A percentile compares a stretch with the other conserved stretches of the same genome.
Conservation (phyloP, 1,140 invertebrate species). For the Popillia japonica region DNA sequence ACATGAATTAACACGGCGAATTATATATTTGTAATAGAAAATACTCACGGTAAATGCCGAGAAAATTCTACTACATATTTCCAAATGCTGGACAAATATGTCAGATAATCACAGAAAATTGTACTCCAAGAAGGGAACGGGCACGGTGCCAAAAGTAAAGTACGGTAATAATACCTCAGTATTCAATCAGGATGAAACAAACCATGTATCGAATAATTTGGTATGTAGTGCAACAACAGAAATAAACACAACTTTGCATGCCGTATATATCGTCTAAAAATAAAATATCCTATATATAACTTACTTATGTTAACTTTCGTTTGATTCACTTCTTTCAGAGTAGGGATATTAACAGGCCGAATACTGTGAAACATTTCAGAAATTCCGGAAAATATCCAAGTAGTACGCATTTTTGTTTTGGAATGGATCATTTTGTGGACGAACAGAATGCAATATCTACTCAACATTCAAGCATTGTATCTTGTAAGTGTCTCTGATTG, state of each 20-base stretch:
- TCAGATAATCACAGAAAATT: constrained; percentile 55
- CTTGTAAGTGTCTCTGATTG: background rate
- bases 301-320: constrained; percentile 41
- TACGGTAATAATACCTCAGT: constrained; percentile 55
- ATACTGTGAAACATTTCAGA: constrained; percentile 32
- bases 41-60: no score
- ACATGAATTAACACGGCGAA: no score
- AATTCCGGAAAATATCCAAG: constrained; percentile 37
- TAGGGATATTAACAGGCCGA: constrained; percentile 38
- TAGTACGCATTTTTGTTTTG: background rate
- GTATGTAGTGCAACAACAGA: constrained; percentile 46
- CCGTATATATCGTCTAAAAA: constrained; percentile 44
- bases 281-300: constrained; percentile 48
- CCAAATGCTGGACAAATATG: constrained; percentile 46
- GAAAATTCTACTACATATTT: no score
- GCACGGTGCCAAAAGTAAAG: constrained; percentile 60
- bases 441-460: constrained; percentile 1
- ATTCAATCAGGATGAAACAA: constrained; percentile 47
- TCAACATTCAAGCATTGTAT: background rate
- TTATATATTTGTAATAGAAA: no score
- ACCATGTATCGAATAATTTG: constrained; percentile 55
- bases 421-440: constrained; percentile 7
- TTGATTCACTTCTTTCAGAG: constrained; percentile 44
- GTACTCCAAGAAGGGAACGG: constrained; percentile 55
- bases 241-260: constrained; percentile 13